Base-by-base conservation (phyloP, 1,140 invertebrate genomes). In the Drosophila nasuta region DNA sequence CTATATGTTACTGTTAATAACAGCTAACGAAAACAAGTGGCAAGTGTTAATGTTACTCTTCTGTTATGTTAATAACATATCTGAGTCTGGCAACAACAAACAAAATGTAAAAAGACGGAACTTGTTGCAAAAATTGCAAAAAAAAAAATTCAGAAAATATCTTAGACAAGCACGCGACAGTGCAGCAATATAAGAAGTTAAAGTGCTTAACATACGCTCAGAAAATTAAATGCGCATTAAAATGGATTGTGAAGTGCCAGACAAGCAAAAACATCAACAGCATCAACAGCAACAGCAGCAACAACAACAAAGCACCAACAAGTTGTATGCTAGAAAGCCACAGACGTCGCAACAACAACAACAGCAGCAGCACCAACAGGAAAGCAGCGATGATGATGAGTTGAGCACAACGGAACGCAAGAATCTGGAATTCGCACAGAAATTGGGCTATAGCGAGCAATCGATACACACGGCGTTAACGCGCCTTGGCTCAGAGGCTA, bases 381-480 rank as follows among this genome's bases (percentile, higher is more conserved):
- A 88, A 87, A 87, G 82, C 59, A 88, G 81, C 75, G 80, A 81
- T 51, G 82, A 87, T 51, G 82, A 88, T 52, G 79, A 71, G 46
- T 64, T 72, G 71, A 86, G 57, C 60, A 77, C 46, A 33, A 79
- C 75, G 25, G 85, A 89, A 49, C 81, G 85, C 28, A 87, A 89
- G 66, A 89, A 89, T 58, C 64, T 97, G 4, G 96, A 97, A 91
- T 97, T 97, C 83, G 97, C 96, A 0, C 93, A 97, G 30, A 98
- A 98, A 93, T 93, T 99, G 46, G 98, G 98, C 8, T 99, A 98
- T 93, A 97, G 96, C 0, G 97, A 99, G 80, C 93, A 94, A 33
- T 94, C 98, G 59, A 96, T 98, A 0, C 96, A 97, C 77, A 95
- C 95, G 1, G 98, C 97, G 0, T 91, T 99, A 10, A 95, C 95